Conservation (phyloP, 2,888 invertebrate genomes). For the Margaritifera margaritifera region DNA sequence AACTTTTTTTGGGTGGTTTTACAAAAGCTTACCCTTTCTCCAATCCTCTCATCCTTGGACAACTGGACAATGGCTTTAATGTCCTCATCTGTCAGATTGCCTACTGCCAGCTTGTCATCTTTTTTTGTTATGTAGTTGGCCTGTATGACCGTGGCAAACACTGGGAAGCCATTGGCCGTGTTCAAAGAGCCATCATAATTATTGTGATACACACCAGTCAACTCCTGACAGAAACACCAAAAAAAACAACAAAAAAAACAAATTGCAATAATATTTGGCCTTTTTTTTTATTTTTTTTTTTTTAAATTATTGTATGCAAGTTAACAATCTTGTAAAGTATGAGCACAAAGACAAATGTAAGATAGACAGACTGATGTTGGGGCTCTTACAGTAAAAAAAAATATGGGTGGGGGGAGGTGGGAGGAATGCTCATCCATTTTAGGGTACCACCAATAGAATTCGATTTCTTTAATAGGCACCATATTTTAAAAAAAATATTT, state of each 20-base stretch:
- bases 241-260: no score
- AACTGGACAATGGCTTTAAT: constrained; percentile 79
- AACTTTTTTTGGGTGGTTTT: no score
- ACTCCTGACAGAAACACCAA: constrained; percentile 70
- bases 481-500: no score
- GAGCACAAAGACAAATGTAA: not conserved
- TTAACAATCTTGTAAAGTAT: not conserved
- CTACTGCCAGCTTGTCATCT: constrained; percentile 93
- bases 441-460: no score
- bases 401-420: no score
- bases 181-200: constrained; percentile 98
- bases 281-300: no score
- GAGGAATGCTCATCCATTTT: no score
- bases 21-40: constrained; percentile 78
- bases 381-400: no score
- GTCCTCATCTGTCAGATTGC: constrained; percentile 96
- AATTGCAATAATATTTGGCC: not conserved
- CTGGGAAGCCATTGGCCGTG: constrained; percentile 90
- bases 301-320: no score
- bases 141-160: constrained; percentile 97
- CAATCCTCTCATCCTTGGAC: constrained; percentile 85
- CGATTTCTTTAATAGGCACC: no score
- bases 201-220: constrained; percentile 93
- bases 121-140: constrained; percentile 96
- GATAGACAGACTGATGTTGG: no score